These are phyloP conservation scores for Polydrusus pterygomalis DNA, from an alignment of 2,888 invertebrate species.

Conservation along the genomic window DNA sequence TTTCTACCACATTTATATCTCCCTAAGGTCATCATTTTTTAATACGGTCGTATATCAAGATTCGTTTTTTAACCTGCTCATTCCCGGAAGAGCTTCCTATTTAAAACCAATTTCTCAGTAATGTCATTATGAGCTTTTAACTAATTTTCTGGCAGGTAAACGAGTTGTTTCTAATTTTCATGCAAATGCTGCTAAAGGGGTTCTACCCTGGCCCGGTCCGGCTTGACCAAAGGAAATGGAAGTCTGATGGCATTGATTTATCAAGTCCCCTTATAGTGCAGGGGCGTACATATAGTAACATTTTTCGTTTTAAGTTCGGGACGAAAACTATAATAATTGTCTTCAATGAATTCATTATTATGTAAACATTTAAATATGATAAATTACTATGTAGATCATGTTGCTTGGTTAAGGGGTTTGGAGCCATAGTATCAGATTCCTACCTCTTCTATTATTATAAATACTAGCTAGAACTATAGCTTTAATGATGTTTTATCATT, in stretches of 20 bases:
- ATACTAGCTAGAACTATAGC: too few relatives aligned
- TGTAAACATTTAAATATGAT: too few relatives aligned
- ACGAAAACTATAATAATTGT: too few relatives aligned
- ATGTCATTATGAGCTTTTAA: constrained; percentile 55
- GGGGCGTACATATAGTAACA: constrained; percentile 13
- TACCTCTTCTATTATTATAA: too few relatives aligned
- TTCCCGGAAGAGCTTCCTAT: constrained; percentile 55
- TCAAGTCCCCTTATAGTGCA: constrained; percentile 29
- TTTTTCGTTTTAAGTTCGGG: too few relatives aligned
- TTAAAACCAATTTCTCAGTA: constrained; percentile 56
- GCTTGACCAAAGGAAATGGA: constrained; percentile 61
- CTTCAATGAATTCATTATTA: too few relatives aligned
- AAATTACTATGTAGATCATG: too few relatives aligned
- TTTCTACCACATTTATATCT: neutral
- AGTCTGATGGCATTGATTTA: constrained; percentile 62
- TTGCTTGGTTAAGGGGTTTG: too few relatives aligned
- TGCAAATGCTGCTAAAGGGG: constrained; percentile 61
- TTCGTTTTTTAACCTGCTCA: constrained; percentile 27
- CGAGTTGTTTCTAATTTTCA: constrained; percentile 60
- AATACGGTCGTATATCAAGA: neutral
- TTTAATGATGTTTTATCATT: too few relatives aligned
- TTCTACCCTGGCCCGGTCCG: constrained; percentile 35
- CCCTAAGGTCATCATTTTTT: neutral
- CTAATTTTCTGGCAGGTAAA: constrained; percentile 57
- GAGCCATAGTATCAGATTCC: too few relatives aligned